Conservation (phyloP, 1,140 invertebrate genomes). For the Eupristina koningsbergeri region DNA sequence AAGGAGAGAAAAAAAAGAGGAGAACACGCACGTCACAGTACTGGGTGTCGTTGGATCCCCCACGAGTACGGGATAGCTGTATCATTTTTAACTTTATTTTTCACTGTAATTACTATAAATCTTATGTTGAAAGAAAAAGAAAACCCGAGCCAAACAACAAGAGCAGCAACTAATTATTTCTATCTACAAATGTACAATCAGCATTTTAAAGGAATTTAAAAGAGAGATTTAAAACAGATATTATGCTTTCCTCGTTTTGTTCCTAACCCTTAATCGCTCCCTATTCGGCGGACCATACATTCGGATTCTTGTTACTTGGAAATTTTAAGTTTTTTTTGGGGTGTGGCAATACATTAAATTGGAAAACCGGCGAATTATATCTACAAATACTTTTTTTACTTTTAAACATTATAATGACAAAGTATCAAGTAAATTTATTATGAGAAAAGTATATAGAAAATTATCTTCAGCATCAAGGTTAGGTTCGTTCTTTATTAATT, state of each 20-base stretch:
- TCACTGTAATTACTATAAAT: constrained; percentile 1
- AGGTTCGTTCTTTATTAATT: constrained; percentile 8
- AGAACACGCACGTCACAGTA: constrained; percentile 10
- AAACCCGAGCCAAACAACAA: not conserved
- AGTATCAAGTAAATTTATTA: not conserved
- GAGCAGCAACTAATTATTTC: constrained; percentile 7
- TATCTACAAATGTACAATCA: not conserved
- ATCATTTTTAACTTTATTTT: not conserved
- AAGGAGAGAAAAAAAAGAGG: not conserved
- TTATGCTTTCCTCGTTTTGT: not conserved
- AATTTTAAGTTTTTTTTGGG: not conserved
- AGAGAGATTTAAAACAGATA: not conserved
- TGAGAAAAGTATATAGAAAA: not conserved
- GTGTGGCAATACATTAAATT: constrained; percentile 11
- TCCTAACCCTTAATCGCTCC: constrained; percentile 16
- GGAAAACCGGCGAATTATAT: not conserved
- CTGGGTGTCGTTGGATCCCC: not conserved
- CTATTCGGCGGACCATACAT: constrained; percentile 5
- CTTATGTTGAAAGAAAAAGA: constrained; percentile 4
- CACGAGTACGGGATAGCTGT: not conserved
- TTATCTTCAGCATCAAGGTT: constrained; percentile 17
- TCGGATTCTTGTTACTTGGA: not conserved
- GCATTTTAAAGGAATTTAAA: not conserved
- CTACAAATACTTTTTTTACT: not conserved
- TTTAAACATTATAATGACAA: not conserved